phyloP scores from a whole-genome alignment of 64 coral and sea anemone genomes.

The Montipora efflorescens region DNA sequence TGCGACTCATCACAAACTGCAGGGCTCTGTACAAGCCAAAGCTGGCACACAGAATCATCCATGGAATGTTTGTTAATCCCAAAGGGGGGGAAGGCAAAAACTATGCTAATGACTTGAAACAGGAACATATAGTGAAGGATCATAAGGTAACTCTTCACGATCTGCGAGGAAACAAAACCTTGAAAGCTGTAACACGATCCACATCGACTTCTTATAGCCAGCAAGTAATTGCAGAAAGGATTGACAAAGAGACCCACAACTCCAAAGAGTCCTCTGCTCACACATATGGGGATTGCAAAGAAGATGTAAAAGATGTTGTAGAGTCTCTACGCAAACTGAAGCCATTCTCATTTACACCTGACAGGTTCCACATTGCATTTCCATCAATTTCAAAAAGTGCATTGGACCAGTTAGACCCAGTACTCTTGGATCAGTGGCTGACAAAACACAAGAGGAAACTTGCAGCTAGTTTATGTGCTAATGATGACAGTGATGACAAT shows the following conservation, averaged over 20 bases:
- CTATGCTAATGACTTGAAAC: slow-evolving; percentile 67
- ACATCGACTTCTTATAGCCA: slow-evolving; percentile 33
- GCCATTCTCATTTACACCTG: slow-evolving; percentile 50
- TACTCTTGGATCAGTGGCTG: background rate
- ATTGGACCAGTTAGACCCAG: slow-evolving; percentile 40
- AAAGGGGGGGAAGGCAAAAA: slow-evolving; percentile 51
- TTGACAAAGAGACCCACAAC: slow-evolving; percentile 36
- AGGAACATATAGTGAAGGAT: slow-evolving; percentile 43
- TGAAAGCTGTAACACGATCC: slow-evolving; percentile 48
- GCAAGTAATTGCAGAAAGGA: background rate
- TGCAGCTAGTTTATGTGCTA: background rate
- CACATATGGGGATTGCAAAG: slow-evolving; percentile 20
- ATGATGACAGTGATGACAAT: background rate
- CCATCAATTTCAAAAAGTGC: slow-evolving; percentile 35
- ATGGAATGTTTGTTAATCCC: slow-evolving; percentile 69
- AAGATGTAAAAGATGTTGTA: slow-evolving; percentile 62
- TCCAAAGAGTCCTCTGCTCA: slow-evolving; percentile 52
- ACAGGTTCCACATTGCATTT: slow-evolving; percentile 22
- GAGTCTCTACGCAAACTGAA: slow-evolving; percentile 11
- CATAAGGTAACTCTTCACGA: slow-evolving; percentile 45
- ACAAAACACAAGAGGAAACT: slow-evolving; percentile 10
- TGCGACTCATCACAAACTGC: slow-evolving; percentile 33
- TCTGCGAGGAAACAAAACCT: slow-evolving; percentile 69
- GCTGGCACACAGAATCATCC: slow-evolving; percentile 51
- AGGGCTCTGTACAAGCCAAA: slow-evolving; percentile 32